Percentiles rank a stretch among this genome's conserved stretches.
These are phyloP conservation scores for Augochlorella aurata DNA, from an alignment of 2,888 invertebrate species.

Conservation along the genomic window DNA sequence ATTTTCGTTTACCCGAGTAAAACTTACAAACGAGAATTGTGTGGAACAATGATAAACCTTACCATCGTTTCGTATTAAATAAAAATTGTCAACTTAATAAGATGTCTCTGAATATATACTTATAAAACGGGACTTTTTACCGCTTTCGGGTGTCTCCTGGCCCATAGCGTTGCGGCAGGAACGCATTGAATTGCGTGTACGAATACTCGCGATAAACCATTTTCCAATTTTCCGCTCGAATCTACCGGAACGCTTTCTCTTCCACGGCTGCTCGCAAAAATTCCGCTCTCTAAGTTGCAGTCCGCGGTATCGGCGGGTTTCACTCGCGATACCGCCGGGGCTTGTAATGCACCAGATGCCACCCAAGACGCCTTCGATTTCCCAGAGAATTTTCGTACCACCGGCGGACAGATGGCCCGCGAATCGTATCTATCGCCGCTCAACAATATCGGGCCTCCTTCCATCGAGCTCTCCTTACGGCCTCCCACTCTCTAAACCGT, in stretches of 20 bases:
- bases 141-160: no score
- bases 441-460: slow-evolving; percentile 53
- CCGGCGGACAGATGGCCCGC: slow-evolving; percentile 63
- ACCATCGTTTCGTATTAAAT: no score
- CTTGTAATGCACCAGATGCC: slow-evolving; percentile 50
- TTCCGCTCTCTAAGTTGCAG: slow-evolving; percentile 50
- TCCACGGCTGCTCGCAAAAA: slow-evolving; percentile 45
- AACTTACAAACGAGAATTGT: no score
- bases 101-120: no score
- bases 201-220: slow-evolving; percentile 46
- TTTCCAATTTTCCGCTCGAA: slow-evolving; percentile 54
- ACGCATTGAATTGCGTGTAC: slow-evolving; percentile 39
- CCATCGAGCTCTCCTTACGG: slow-evolving; percentile 30
- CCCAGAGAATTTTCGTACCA: slow-evolving; percentile 64
- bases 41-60: no score
- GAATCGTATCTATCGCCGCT: slow-evolving; percentile 62
- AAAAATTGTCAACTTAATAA: no score
- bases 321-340: slow-evolving; percentile 42
- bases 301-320: slow-evolving; percentile 48
- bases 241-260: slow-evolving; percentile 33
- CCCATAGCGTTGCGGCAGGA: slow-evolving; percentile 3
- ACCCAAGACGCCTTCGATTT: slow-evolving; percentile 60
- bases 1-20: no score
- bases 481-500: slow-evolving; percentile 10
- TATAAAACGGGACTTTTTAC: no score